Percentiles rank a stretch among this genome's conserved stretches.
Evolutionary conservation across 2,113 vertebrate genomes (phyloP).

Genomic region (Hemiscyllium ocellatum): DNA sequence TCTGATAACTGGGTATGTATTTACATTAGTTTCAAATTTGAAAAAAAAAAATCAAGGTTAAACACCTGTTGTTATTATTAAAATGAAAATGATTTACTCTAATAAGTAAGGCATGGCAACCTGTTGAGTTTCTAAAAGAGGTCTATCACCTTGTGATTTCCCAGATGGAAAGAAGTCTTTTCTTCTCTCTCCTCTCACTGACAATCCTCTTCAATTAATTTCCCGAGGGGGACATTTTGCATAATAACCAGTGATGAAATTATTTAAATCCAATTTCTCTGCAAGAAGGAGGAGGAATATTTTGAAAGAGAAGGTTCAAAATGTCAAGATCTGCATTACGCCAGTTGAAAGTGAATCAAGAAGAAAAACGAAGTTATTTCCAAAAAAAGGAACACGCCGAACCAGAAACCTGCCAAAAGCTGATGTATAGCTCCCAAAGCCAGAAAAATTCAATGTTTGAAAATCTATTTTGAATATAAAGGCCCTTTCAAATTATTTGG

Average conservation of each 20-base stretch:
- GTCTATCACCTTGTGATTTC: not conserved
- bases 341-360: not conserved
- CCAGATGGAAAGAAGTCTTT: not conserved
- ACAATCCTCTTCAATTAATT: constrained; percentile 1
- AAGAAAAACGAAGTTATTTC: not conserved
- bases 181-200: not conserved
- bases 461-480: not conserved
- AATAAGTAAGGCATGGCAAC: not conserved
- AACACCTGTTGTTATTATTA: not conserved
- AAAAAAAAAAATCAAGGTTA: not conserved
- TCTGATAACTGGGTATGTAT: not conserved
- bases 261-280: constrained; percentile 1
- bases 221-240: not conserved
- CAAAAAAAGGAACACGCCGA: not conserved
- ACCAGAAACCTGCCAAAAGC: not conserved
- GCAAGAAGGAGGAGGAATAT: not conserved
- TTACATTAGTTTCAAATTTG: not conserved
- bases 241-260: not conserved
- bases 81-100: not conserved
- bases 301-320: not conserved
- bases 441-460: not conserved
- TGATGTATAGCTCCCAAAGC: not conserved
- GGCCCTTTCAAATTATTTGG: not conserved
- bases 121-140: not conserved
- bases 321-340: not conserved